Conservation (phyloP, 2,888 invertebrate species). For the Caenorhabditis zanzibari region DNA sequence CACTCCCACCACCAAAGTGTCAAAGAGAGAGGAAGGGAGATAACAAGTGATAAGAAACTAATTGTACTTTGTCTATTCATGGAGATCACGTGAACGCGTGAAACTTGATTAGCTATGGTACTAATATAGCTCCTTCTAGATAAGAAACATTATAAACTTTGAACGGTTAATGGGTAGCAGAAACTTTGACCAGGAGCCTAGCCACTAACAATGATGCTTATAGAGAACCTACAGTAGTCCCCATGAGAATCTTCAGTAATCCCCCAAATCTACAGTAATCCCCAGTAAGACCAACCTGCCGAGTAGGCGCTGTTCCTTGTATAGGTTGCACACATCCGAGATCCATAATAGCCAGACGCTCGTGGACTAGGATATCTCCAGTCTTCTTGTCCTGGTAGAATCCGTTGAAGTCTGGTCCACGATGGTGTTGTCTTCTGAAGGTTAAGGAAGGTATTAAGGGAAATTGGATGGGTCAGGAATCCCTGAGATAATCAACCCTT, state of each 20-base stretch:
- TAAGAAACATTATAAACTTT: neutral
- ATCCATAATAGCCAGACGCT: conserved; percentile 83
- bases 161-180: neutral
- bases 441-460: too few species aligned
- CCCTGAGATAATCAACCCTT: neutral
- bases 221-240: neutral
- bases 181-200: too few species aligned
- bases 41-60: conserved; percentile 44
- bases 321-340: conserved; percentile 81
- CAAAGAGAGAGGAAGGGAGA: neutral
- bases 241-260: too few species aligned
- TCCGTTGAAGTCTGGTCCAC: conserved; percentile 82
- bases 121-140: conserved; percentile 1
- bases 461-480: too few species aligned
- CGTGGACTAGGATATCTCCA: conserved; percentile 82
- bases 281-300: conserved; percentile 71
- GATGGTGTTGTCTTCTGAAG: conserved; percentile 77
- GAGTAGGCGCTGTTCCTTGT: conserved; percentile 72
- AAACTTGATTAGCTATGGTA: neutral
- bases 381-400: conserved; percentile 75
- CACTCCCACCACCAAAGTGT: conserved; percentile 4
- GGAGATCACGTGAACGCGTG: conserved; percentile 44
- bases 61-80: conserved; percentile 54
- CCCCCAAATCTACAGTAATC: too few species aligned
- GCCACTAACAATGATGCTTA: too few species aligned